These are phyloP conservation scores for Megaceryle alcyon DNA, from an alignment of 2,797 vertebrate genomes.

Conservation along the genomic window DNA sequence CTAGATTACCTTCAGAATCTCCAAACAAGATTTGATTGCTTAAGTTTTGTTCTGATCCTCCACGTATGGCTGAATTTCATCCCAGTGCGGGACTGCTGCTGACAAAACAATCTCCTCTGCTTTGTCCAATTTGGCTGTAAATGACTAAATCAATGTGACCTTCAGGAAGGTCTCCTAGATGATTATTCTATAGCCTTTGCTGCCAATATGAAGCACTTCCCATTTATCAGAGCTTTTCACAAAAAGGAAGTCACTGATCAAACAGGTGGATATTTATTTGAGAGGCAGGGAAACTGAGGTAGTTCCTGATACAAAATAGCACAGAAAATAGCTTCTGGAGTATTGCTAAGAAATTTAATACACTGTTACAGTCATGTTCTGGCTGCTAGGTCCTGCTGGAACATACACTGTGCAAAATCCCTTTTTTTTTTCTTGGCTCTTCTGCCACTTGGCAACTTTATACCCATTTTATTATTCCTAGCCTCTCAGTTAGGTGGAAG, in stretches of 20 bases:
- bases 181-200: background rate
- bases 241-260: background rate
- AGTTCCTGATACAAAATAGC: background rate
- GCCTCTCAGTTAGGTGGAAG: background rate
- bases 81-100: background rate
- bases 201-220: background rate
- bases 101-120: background rate
- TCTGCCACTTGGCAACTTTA: background rate
- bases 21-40: background rate
- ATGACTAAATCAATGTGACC: slow-evolving; percentile 39
- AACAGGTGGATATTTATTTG: background rate
- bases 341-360: background rate
- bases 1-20: background rate
- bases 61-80: background rate
- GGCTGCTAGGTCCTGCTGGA: background rate
- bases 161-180: slow-evolving; percentile 21
- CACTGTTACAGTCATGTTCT: background rate
- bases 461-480: slow-evolving; percentile 7
- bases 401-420: background rate
- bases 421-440: background rate
- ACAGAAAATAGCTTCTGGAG: background rate
- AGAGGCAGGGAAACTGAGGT: background rate
- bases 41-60: background rate
- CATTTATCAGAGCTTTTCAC: background rate
- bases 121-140: slow-evolving; percentile 23